Evolutionary conservation across 2,797 vertebrate genomes (phyloP), one percentile per base, ranked within the genome.

Genomic region (Darevskia nairensis): DNA sequence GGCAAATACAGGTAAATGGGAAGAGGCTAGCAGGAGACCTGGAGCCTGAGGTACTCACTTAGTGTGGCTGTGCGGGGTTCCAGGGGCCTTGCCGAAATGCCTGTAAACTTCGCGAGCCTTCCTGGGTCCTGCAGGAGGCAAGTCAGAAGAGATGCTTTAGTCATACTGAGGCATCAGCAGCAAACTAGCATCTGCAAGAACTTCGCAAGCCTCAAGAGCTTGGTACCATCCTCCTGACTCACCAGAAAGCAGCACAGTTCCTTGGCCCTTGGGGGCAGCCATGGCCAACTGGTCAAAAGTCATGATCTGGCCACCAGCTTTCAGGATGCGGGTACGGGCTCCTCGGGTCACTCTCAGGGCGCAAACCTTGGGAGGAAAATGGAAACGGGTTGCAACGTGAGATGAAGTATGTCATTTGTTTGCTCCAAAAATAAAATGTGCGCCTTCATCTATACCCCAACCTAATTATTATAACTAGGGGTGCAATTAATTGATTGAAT

Each of bases 231-330:
- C 66, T 32, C 11, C 35, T 27, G 10, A 80, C 91, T 96, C 94
- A 98, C 98, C 98, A 55, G 98, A 99, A 79, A 99, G 97, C 93
- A 99, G 96, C 86, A 99, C 98, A 0, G 98, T 98, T 92, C 98
- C 97, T 1, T 98, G 97, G 95, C 98, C 98, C 95, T 98, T 98
- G 68, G 98, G 98, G 41, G 98, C 88, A 90, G 97, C 96, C 96
- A 99, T 93, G 46, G 98, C 98, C 94, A 99, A 94, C 95, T 99
- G 98, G 94, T 99, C 98, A 41, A 99, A 98, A 87, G 98, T 99
- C 94, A 99, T 97, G 91, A 99, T 97, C 93, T 98, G 95, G 84
- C 98, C 98, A 1, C 98, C 98, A 2, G 98, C 94, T 93, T 98
- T 98, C 86, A 98, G 95, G 94, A 99, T 98, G 78, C 98, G 98